phyloP scores from a whole-genome alignment of 1,140 invertebrate genomes.

The Drosophila tani region DNA sequence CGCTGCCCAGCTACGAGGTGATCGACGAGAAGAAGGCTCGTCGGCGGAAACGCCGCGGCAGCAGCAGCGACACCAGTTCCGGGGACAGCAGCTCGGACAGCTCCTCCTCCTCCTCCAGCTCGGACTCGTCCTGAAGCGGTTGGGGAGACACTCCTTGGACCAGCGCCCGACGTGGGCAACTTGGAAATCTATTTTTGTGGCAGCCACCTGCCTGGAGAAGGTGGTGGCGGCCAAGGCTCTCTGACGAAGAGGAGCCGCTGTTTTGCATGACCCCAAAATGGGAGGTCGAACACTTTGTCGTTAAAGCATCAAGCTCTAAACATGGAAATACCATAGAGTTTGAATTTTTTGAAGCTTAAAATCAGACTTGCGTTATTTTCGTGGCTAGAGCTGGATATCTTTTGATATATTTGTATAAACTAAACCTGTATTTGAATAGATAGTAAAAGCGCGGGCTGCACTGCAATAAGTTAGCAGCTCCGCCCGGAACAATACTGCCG shows the following conservation, averaged over 20 bases:
- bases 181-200: slow-evolving; percentile 51
- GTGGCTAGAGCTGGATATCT: slow-evolving; percentile 26
- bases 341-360: background rate
- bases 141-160: slow-evolving; percentile 29
- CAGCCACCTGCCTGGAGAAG: slow-evolving; percentile 32
- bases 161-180: slow-evolving; percentile 42
- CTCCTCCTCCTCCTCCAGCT: slow-evolving; percentile 67
- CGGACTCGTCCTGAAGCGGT: slow-evolving; percentile 62
- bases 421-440: slow-evolving; percentile 42
- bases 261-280: slow-evolving; percentile 45
- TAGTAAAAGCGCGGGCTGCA: slow-evolving; percentile 52
- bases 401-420: slow-evolving; percentile 66
- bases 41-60: slow-evolving; percentile 56
- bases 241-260: background rate
- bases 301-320: background rate
- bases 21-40: slow-evolving; percentile 78
- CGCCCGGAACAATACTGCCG: background rate
- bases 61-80: slow-evolving; percentile 63
- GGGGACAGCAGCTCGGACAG: slow-evolving; percentile 61
- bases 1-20: slow-evolving; percentile 82
- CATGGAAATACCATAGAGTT: background rate
- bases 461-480: slow-evolving; percentile 33
- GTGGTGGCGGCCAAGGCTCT: slow-evolving; percentile 31
- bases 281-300: slow-evolving; percentile 25
- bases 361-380: background rate